phyloP scores from a whole-genome alignment of 2,888 invertebrate species.

The Aquatica leii region DNA sequence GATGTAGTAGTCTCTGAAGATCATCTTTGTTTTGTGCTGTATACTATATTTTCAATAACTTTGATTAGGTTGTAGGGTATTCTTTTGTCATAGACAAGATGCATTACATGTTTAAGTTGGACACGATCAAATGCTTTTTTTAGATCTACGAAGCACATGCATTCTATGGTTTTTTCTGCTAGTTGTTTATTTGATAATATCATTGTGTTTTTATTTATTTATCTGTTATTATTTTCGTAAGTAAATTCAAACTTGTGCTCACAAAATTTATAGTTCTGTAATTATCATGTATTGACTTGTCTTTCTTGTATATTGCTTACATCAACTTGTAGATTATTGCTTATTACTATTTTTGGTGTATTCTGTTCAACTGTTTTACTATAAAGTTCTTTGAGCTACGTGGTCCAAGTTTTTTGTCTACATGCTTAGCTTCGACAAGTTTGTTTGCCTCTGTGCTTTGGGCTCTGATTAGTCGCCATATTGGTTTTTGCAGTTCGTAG shows the following conservation, averaged over 20 bases:
- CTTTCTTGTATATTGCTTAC: not conserved
- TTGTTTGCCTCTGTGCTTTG: no score
- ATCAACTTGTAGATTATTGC: constrained; percentile 4
- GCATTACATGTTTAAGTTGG: not conserved
- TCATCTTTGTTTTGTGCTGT: not conserved
- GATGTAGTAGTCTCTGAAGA: no score
- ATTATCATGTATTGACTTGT: no score
- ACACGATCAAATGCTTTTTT: no score
- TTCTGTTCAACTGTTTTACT: no score
- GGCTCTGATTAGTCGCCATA: no score
- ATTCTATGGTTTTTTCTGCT: not conserved
- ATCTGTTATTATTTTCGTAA: not conserved
- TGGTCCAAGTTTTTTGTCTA: no score
- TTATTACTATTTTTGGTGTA: no score
- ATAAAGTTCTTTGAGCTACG: no score
- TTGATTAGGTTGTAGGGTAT: not conserved
- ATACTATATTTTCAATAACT: not conserved
- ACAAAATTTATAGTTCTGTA: not conserved
- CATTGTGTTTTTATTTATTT: no score
- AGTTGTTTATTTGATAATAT: not conserved
- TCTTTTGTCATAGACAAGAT: not conserved
- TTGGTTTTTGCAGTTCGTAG: constrained; percentile 13
- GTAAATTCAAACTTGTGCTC: not conserved
- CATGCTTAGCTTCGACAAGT: no score
- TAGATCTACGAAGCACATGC: not conserved